These are phyloP conservation scores for Nothocercus julius DNA, from an alignment of 2,113 vertebrate genomes.

Conservation along the genomic window DNA sequence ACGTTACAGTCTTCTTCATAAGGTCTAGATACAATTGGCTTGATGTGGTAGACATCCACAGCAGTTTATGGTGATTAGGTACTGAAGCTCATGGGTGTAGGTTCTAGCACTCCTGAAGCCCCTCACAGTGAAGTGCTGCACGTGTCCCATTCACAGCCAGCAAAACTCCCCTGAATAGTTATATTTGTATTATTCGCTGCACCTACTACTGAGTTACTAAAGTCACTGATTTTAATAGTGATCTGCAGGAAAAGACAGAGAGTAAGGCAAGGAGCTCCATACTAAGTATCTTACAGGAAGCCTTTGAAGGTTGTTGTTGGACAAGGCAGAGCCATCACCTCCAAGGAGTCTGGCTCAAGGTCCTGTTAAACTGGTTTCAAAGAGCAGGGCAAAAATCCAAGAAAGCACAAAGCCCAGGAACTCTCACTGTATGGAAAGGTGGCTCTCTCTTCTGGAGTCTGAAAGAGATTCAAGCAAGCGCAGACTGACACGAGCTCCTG, in stretches of 20 bases:
- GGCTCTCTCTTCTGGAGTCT: background rate
- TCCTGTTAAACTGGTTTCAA: background rate
- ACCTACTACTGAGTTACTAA: background rate
- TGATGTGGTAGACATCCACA: background rate
- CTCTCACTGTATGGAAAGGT: background rate
- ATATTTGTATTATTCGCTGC: background rate
- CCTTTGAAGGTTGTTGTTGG: background rate
- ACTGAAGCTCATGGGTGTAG: background rate
- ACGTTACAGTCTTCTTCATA: background rate
- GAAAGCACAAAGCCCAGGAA: background rate
- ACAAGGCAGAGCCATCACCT: background rate
- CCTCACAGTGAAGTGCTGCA: background rate
- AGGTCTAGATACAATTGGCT: accelerated
- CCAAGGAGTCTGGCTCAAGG: background rate
- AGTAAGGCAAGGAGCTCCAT: background rate
- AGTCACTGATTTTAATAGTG: background rate
- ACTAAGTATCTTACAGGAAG: background rate
- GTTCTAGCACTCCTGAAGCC: background rate
- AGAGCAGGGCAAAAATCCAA: background rate
- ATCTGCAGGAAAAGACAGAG: background rate
- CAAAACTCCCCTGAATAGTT: background rate
- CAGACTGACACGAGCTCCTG: too few species aligned
- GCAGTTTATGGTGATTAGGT: background rate
- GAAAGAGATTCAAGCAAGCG: background rate
- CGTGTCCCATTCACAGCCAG: background rate